Base-by-base conservation (phyloP, 2,113 vertebrate species). In the Phylloscopus trochiloides region DNA sequence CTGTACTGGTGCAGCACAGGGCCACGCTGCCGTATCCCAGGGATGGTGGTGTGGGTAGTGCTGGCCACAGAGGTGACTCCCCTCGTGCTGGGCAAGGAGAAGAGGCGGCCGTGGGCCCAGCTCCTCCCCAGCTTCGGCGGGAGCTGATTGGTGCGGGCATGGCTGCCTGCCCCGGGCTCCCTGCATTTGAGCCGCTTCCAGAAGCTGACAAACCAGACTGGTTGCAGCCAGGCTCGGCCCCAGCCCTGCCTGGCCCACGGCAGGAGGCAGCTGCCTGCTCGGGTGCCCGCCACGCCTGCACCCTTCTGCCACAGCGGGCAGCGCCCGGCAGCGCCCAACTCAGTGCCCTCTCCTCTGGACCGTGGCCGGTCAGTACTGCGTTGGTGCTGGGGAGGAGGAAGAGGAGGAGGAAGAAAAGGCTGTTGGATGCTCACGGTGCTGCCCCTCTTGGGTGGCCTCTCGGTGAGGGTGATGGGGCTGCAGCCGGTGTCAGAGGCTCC, bases 121-220 rank as follows among this genome's bases (percentile, higher is more conserved):
- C 97, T 86, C 95, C 91, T 59, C 94, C 96, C 94, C 71, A 2
- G 90, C 87, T 52, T 43, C 32, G 3, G 17, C 13, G 3, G 85
- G 51, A 72, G 75, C 77, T 91, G 92, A 91, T 95, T 95, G 95
- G 95, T 1, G 67, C 50, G 15, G 61, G 71, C 91, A 68, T 12
- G 73, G 79, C 94, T 17, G 42, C 91, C 92, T 74, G 94, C 71
- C 66, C 90, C 14, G 20, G 36, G 76, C 96, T 48, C 86, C 57
- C 73, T 22, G 75, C 94, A 47, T 71, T 79, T 77, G 77, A 90
- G 72, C 73, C 0, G n/a, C 90, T 92, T 88, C 90, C 86, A 90
- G 88, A 36, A 94, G 97, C 86, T 43, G 95, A 91, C 85, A 72
- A 91, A 92, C 94, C 94, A 91, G 95, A 91, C 86, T 18, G 78